A percentile compares a stretch with the other conserved stretches of the same genome.
phyloP scores from a whole-genome alignment of 2,888 invertebrate species.

The Drosophila incognita region DNA sequence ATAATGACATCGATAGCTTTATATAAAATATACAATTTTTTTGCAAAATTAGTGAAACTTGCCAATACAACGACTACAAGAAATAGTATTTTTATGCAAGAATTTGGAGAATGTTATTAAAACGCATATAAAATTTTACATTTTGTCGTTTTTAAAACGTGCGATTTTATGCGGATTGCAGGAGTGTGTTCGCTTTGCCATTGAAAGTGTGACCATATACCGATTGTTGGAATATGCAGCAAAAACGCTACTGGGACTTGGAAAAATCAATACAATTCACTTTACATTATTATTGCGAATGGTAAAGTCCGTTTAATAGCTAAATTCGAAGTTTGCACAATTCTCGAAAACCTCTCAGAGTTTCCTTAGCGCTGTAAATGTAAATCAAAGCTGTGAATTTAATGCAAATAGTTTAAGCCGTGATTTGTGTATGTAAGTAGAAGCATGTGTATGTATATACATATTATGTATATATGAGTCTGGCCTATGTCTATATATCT shows the following conservation, averaged over 20 bases:
- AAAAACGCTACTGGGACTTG: conserved; percentile 27
- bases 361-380: not conserved
- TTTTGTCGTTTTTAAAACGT: not conserved
- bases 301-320: conserved; percentile 20
- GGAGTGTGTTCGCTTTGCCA: not conserved
- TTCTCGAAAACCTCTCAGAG: not conserved
- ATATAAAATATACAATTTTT: not conserved
- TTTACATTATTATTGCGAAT: conserved; percentile 32
- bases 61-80: not conserved
- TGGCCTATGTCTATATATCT: not conserved
- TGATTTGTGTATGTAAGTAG: conserved; percentile 29
- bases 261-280: conserved; percentile 52
- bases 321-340: not conserved
- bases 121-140: not conserved
- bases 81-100: not conserved
- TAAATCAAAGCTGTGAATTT: conserved; percentile 1
- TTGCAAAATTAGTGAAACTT: not conserved
- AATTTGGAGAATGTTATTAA: not conserved
- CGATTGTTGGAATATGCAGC: not conserved
- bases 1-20: not conserved
- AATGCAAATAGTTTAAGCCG: conserved; percentile 13
- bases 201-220: conserved; percentile 37
- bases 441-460: not conserved
- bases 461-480: not conserved
- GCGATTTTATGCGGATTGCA: not conserved